Conservation (phyloP, 2,797 vertebrate species). For the Acrossocheilus wenchowensis region DNA sequence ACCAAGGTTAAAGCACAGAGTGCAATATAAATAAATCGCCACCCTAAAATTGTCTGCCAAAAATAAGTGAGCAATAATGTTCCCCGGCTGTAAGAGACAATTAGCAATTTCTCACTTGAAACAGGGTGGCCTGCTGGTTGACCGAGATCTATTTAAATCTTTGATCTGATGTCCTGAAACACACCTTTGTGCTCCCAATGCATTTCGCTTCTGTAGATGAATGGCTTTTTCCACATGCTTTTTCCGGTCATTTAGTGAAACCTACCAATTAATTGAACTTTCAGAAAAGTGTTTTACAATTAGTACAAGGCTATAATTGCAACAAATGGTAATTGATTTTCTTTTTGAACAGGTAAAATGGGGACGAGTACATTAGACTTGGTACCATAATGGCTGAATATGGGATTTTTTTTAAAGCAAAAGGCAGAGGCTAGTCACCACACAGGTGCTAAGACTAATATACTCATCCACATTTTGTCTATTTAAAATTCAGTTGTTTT, state of each 20-base stretch:
- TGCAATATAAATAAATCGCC: constrained; percentile 74
- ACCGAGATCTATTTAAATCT: constrained; percentile 40
- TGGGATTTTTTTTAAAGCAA: background rate
- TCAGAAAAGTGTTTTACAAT: background rate
- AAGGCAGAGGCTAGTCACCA: background rate
- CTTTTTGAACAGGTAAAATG: background rate
- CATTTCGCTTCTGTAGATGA: constrained; percentile 20
- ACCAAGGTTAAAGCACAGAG: constrained; percentile 78
- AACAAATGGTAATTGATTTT: background rate
- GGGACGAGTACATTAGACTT: background rate
- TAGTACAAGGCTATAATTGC: background rate
- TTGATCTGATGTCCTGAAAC: constrained; percentile 27
- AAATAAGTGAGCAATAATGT: constrained; percentile 84
- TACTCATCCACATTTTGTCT: background rate
- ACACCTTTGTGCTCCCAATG: background rate
- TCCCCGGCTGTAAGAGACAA: constrained; percentile 74
- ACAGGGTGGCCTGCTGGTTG: constrained; percentile 28
- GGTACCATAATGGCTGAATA: background rate
- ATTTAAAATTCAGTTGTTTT: background rate
- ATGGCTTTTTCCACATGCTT: constrained; percentile 9
- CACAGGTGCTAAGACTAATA: background rate
- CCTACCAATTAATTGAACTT: constrained; percentile 12
- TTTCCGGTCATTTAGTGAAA: constrained; percentile 26
- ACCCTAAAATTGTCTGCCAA: constrained; percentile 78
- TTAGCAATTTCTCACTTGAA: constrained; percentile 75